These are phyloP conservation scores for Dendropsophus ebraccatus DNA, from an alignment of 2,113 vertebrate genomes.

Conservation along the genomic window DNA sequence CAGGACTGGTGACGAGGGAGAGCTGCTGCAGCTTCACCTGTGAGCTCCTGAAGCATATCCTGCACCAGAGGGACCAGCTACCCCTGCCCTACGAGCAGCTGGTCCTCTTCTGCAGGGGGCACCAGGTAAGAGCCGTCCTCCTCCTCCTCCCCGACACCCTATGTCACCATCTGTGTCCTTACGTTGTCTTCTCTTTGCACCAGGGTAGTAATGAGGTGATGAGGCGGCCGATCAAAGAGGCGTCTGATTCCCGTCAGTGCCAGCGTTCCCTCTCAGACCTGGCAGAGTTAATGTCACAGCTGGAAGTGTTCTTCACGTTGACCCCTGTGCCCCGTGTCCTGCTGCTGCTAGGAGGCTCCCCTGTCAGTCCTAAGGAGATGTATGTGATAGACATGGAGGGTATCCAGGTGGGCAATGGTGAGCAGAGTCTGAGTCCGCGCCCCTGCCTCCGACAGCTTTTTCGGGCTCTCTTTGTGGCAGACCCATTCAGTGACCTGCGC, in stretches of 20 bases:
- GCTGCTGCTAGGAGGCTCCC: constrained; percentile 87
- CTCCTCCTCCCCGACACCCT: too few species aligned
- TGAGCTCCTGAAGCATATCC: constrained; percentile 90
- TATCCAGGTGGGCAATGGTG: constrained; percentile 71
- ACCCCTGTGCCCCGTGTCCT: constrained; percentile 88
- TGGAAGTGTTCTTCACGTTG: constrained; percentile 86
- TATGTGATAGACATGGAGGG: constrained; percentile 92
- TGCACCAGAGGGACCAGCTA: constrained; percentile 92
- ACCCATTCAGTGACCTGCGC: constrained; percentile 86
- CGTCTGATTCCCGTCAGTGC: constrained; percentile 63
- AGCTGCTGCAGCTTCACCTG: constrained; percentile 87
- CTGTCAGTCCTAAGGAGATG: constrained; percentile 85
- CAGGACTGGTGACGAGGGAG: constrained; percentile 82
- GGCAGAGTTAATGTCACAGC: constrained; percentile 82
- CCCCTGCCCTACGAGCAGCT: constrained; percentile 94
- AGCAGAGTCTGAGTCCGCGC: constrained; percentile 76
- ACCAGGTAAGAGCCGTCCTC: neutral
- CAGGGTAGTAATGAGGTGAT: neutral
- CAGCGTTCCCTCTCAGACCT: constrained; percentile 83
- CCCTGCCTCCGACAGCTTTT: constrained; percentile 88
- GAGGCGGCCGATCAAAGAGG: neutral
- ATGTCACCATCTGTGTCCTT: neutral
- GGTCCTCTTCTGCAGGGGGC: constrained; percentile 77
- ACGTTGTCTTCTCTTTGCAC: neutral
- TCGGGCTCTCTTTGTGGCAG: constrained; percentile 87